These are phyloP conservation scores for Hyposmocoma kahamanoa DNA, from an alignment of 1,140 invertebrate genomes.

Conservation along the genomic window DNA sequence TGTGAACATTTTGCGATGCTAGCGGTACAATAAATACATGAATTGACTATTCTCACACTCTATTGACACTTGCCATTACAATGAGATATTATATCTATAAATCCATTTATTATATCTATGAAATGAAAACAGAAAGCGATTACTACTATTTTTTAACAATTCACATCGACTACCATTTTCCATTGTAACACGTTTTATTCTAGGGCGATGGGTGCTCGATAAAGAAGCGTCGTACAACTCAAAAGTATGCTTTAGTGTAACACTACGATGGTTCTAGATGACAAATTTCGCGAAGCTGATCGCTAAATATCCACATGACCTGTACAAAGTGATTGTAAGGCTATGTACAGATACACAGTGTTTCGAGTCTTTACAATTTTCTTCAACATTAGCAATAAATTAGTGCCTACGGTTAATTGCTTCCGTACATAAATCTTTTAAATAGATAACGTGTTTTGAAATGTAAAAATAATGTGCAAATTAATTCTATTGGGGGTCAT, in stretches of 20 bases:
- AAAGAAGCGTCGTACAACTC: constrained; percentile 47
- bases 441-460: too few species aligned
- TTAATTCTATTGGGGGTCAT: constrained; percentile 8
- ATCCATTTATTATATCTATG: constrained; percentile 13
- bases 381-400: too few species aligned
- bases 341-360: constrained; percentile 37
- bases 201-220: constrained; percentile 36
- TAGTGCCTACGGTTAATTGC: too few species aligned
- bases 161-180: constrained; percentile 65
- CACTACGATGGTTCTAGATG: constrained; percentile 43
- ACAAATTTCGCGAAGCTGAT: constrained; percentile 62
- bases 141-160: constrained; percentile 31
- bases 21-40: constrained; percentile 46
- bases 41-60: constrained; percentile 10
- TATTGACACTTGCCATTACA: not conserved
- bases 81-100: not conserved
- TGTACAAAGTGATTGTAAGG: constrained; percentile 55
- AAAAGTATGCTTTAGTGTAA: constrained; percentile 39
- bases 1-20: constrained; percentile 73
- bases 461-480: constrained; percentile 9
- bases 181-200: constrained; percentile 54
- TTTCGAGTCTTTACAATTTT: constrained; percentile 11
- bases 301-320: constrained; percentile 73
- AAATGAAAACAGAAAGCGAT: constrained; percentile 30
- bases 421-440: too few species aligned